A percentile compares a stretch with the other conserved stretches of the same genome.
phyloP scores from a whole-genome alignment of 2,888 invertebrate species.

The Charanyca ferruginea region DNA sequence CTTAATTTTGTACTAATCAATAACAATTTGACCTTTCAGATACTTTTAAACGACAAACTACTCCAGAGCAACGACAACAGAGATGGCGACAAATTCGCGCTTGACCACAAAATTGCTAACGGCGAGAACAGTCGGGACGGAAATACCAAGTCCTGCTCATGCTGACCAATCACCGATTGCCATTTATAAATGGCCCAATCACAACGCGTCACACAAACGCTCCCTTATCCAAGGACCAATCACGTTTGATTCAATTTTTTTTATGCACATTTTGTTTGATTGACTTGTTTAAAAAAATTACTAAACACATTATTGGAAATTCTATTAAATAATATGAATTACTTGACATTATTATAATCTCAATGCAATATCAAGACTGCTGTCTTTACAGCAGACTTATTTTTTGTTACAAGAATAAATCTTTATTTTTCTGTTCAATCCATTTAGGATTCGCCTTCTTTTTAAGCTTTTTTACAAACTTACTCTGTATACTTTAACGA shows the following conservation, averaged over 20 bases:
- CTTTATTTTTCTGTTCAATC: slow-evolving; percentile 46
- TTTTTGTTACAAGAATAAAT: slow-evolving; percentile 45
- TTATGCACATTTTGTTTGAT: slow-evolving; percentile 47
- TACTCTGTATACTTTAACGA: slow-evolving; percentile 42
- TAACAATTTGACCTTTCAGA: slow-evolving; percentile 85
- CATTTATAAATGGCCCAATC: slow-evolving; percentile 66
- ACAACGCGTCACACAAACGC: slow-evolving; percentile 60
- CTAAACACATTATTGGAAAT: slow-evolving; percentile 31
- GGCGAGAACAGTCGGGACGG: slow-evolving; percentile 85
- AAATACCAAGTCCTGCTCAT: slow-evolving; percentile 90
- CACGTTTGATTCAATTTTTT: slow-evolving; percentile 59
- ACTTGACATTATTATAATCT: slow-evolving; percentile 23
- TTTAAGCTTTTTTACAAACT: slow-evolving; percentile 47
- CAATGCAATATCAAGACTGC: slow-evolving; percentile 18
- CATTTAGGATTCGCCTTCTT: slow-evolving; percentile 31
- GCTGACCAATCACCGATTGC: slow-evolving; percentile 88
- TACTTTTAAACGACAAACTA: slow-evolving; percentile 94
- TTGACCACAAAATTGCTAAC: slow-evolving; percentile 91
- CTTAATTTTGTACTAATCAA: no score
- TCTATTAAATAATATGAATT: slow-evolving; percentile 30
- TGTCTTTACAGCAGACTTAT: slow-evolving; percentile 1
- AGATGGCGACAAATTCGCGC: slow-evolving; percentile 93
- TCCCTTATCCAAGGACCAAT: slow-evolving; percentile 53
- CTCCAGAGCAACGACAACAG: slow-evolving; percentile 93
- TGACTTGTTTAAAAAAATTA: slow-evolving; percentile 11